Base-by-base conservation (phyloP, 2,113 vertebrate species). In the Xenus cinereus region DNA sequence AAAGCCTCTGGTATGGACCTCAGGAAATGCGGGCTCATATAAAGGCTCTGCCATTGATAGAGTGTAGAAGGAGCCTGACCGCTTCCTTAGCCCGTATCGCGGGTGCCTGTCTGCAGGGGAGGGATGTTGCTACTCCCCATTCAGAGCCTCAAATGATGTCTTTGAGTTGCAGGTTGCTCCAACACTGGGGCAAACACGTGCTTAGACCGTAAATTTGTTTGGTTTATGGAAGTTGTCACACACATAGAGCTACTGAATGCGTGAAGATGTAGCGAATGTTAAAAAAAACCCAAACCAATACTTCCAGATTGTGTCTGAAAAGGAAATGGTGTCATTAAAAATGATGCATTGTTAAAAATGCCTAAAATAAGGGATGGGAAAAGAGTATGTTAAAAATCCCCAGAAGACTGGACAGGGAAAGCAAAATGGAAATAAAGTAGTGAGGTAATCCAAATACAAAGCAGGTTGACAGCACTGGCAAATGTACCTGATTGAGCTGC, bases 401-500 rank as follows among this genome's bases (percentile, higher is more conserved):
- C 50, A 19, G 37, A 56, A 54, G 41, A 57, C 37, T 43, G 81
- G 48, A 41, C 9, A 43, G 35, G 10, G 51, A 60, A 87, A 84
- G 33, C n/a, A 35, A 51, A 84, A 72, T 27, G 7, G 28, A 41
- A 81, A 23, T 10, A 10, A 62, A 54, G 32, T 1, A 53, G 4
- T 7, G 15, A 57, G 37, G 51, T 7, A 12, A 35, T 2, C 5
- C 3, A 6, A 16, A 8, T 24, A 56, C 20, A 51, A 16, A 86
- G 73, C 57, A 89, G 64, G 50, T 1, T 48, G 77, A 23, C 41
- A 78, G 75, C 56, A 67, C 16, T 50, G 72, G 48, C 6, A 35
- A n/a, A 18, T 4, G 32, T 0, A 5, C 39, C 39, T 30, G 59
- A 33, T 4, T 0, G 2, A 90, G 56, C 77, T 48, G 68, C 13